A percentile compares a stretch with the other conserved stretches of the same genome.
Evolutionary conservation across 2,888 invertebrate genomes (phyloP).

Genomic region (Cephus pulcher): DNA sequence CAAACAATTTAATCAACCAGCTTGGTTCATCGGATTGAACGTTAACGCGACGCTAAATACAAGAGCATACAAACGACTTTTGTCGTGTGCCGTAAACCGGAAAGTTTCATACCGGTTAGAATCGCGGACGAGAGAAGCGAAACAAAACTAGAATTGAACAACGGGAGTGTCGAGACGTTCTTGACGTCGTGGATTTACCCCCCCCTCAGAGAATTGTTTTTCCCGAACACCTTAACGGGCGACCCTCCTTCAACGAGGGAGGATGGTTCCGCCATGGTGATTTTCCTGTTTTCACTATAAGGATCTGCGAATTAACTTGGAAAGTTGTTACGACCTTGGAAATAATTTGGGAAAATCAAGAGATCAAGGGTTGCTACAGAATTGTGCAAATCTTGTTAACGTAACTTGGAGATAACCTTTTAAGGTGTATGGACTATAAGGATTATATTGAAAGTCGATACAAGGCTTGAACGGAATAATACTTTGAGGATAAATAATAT

Average conservation of each 20-base stretch:
- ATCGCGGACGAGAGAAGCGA: not conserved
- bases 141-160: not conserved
- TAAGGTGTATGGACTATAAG: too few relatives aligned
- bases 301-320: not conserved
- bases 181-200: not conserved
- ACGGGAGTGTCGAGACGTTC: not conserved
- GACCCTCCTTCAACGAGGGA: not conserved
- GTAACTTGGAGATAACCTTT: not conserved
- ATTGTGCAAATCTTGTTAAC: not conserved
- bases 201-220: not conserved
- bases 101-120: not conserved
- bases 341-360: not conserved
- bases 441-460: not conserved
- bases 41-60: not conserved
- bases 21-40: slow-evolving; percentile 30
- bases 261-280: not conserved
- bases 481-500: not conserved
- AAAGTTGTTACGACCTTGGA: not conserved
- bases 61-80: not conserved
- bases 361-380: not conserved
- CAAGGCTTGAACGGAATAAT: not conserved
- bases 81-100: not conserved
- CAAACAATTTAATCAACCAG: slow-evolving; percentile 47
- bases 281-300: not conserved
- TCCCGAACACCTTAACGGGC: not conserved